These are phyloP conservation scores for Tachycineta bicolor DNA, from an alignment of 2,113 vertebrate species.

Conservation along the genomic window DNA sequence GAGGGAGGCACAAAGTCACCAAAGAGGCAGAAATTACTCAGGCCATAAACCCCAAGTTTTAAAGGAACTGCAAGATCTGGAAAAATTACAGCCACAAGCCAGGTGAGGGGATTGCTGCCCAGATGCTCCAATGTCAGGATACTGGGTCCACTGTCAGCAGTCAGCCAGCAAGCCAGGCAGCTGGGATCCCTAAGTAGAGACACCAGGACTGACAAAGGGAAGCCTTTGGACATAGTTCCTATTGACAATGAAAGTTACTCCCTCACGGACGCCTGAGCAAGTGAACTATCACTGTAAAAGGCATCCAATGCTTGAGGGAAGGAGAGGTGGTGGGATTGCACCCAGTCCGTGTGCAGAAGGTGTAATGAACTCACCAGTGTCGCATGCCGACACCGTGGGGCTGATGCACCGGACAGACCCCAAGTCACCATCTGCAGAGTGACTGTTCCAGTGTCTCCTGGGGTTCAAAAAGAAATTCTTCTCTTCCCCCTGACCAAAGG, in stretches of 20 bases:
- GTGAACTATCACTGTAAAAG: background rate
- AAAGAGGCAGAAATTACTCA: background rate
- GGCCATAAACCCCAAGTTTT: background rate
- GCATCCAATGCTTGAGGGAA: background rate
- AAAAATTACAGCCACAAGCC: background rate
- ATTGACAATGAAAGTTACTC: background rate
- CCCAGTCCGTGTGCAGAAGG: background rate
- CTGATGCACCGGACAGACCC: background rate
- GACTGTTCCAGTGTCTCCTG: background rate
- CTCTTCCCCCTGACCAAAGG: background rate
- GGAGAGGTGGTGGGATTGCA: background rate
- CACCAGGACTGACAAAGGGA: background rate
- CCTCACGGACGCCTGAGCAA: background rate
- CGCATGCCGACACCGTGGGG: background rate
- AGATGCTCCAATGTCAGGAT: background rate
- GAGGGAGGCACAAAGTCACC: background rate
- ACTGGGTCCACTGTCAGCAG: background rate
- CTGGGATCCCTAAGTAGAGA: background rate
- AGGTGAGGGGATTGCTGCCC: background rate
- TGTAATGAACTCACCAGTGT: background rate
- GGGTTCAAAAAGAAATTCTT: background rate
- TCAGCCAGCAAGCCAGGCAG: background rate
- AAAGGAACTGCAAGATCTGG: background rate
- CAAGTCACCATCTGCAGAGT: background rate
- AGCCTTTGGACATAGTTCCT: background rate